A percentile compares a stretch with the other conserved stretches of the same genome.
Conservation (phyloP, 1,140 invertebrate species). For the Drosophila elegans region DNA sequence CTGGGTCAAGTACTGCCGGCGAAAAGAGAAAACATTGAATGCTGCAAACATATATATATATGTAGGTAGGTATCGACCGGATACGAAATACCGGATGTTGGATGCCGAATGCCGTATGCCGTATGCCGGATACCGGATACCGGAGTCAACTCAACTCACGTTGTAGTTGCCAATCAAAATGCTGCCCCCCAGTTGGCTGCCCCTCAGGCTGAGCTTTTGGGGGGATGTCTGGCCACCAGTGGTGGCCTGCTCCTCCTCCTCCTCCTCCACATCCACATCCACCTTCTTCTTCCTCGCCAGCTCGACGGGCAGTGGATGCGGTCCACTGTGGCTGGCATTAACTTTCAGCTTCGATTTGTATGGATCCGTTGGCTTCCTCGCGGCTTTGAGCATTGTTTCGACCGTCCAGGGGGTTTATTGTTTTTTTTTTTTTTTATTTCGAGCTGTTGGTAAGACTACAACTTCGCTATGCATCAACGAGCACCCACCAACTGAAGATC, state of each 20-base stretch:
- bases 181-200: slow-evolving; percentile 91
- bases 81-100: slow-evolving; percentile 10
- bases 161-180: slow-evolving; percentile 93
- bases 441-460: slow-evolving; percentile 43
- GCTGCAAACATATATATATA: slow-evolving; percentile 3
- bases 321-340: slow-evolving; percentile 41
- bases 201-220: slow-evolving; percentile 90
- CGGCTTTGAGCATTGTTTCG: slow-evolving; percentile 78
- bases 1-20: slow-evolving; percentile 88
- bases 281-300: slow-evolving; percentile 1
- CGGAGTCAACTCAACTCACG: slow-evolving; percentile 85
- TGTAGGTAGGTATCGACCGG: not conserved
- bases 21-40: slow-evolving; percentile 29
- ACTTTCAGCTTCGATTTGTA: slow-evolving; percentile 78
- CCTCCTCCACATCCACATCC: too few species aligned
- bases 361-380: slow-evolving; percentile 67
- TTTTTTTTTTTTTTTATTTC: slow-evolving; percentile 2
- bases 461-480: slow-evolving; percentile 64
- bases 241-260: slow-evolving; percentile 15
- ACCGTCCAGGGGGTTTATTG: slow-evolving; percentile 22
- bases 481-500: slow-evolving; percentile 36
- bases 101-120: slow-evolving; percentile 17
- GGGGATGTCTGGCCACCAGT: slow-evolving; percentile 84
- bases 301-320: slow-evolving; percentile 30
- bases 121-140: not conserved